Evolutionary conservation across 2,113 vertebrate species (phyloP).

Genomic region (Piprites chloris): DNA sequence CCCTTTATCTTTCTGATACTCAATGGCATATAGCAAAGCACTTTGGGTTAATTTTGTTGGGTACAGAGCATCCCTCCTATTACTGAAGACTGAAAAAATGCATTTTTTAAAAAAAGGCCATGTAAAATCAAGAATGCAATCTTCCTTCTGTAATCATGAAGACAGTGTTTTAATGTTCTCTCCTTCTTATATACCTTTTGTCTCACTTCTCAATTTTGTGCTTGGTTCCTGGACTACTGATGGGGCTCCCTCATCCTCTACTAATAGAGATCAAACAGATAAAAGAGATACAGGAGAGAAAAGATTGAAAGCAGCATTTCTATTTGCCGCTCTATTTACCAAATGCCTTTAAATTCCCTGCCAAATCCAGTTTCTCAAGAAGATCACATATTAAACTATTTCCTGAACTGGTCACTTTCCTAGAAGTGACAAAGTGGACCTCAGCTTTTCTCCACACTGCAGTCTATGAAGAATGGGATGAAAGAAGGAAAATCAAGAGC

Average conservation of each 20-base stretch:
- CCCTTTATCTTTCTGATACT: not conserved
- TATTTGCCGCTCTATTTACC: not conserved
- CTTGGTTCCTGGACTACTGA: not conserved
- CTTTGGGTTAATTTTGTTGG: not conserved
- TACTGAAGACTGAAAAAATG: not conserved
- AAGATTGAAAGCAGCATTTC: not conserved
- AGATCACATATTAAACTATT: not conserved
- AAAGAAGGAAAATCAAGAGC: not conserved
- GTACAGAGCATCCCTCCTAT: not conserved
- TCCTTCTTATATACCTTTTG: not conserved
- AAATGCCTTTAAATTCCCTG: not conserved
- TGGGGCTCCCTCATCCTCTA: not conserved
- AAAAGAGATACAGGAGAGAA: not conserved
- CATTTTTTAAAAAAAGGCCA: not conserved
- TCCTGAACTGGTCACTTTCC: not conserved
- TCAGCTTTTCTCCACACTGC: not conserved
- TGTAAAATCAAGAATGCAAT: not conserved
- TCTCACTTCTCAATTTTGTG: not conserved
- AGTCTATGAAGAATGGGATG: accelerated
- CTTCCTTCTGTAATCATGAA: not conserved
- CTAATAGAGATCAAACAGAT: not conserved
- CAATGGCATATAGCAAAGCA: not conserved
- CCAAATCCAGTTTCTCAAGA: not conserved
- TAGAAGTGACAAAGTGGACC: not conserved
- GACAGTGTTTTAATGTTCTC: not conserved